Evolutionary conservation across 2,113 vertebrate genomes (phyloP), one percentile per base, ranked within the genome.

Genomic region (Aramus guarauna): DNA sequence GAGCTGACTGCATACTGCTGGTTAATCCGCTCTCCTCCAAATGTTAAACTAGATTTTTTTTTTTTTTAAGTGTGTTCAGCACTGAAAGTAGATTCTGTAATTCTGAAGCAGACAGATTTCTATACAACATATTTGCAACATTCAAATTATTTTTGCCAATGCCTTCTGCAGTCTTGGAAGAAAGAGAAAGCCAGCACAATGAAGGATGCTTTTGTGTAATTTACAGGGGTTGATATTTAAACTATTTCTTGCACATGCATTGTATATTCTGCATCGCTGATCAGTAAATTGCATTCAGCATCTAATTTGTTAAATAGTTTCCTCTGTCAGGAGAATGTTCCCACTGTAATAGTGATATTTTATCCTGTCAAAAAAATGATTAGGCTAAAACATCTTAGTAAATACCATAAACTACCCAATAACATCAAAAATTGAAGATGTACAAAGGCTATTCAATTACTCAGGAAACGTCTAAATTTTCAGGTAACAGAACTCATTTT

Each of bases 361-460:
- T 91, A 94, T 94, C 86, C 80, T 94, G 86, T 92, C 58, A 93
- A 90, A 96, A 92, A 96, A 97, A 96, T 87, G 66, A 97, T 96
- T 96, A 96, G 88, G 78, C 55, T 94, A 94, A 94, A 96, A 64
- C 53, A 95, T 77, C 88, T 93, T 77, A 95, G 92, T 94, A 96
- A 96, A 97, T 97, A 96, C 87, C 92, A 90, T 59, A 92, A 97
- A 90, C 62, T 95, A 96, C 86, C 80, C 88, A 97, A 92, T 96
- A 96, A 96, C 85, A 97, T 90, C 62, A 98, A 74, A 96, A 97
- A 96, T 88, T 95, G 91, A 96, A 95, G 83, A 90, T 80, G 92
- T 85, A 94, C 92, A 97, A 92, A 94, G 93, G 85, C 69, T 93
- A 91, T 82, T 63, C 94, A 91, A 96, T 97, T 97, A 96, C 77